Conservation (phyloP, 2,888 invertebrate species). For the Allygus modestus region DNA sequence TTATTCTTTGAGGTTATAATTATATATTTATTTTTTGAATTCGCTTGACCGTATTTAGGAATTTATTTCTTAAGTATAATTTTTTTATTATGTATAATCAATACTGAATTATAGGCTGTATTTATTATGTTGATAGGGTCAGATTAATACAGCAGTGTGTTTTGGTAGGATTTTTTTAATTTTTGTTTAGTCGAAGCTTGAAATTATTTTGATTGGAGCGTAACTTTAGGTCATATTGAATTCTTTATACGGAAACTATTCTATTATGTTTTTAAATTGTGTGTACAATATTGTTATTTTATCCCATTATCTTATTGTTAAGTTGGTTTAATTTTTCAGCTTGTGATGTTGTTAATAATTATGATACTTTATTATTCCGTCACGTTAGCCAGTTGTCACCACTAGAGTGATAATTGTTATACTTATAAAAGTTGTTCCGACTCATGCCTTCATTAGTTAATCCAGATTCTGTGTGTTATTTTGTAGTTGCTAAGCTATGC, state of each 20-base stretch:
- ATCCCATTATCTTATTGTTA: not conserved
- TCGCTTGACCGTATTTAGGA: not conserved
- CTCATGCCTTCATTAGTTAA: slow-evolving; percentile 21
- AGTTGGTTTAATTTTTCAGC: not conserved
- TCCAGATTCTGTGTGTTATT: not conserved
- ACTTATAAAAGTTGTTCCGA: not conserved
- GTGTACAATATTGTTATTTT: slow-evolving; percentile 8
- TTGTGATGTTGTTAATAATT: slow-evolving; percentile 20
- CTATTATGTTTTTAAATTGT: not conserved
- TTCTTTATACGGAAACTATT: not conserved
- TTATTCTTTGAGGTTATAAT: slow-evolving; percentile 4
- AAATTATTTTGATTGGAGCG: not conserved
- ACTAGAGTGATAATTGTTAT: not conserved
- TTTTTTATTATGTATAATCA: not conserved
- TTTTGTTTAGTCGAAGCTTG: not conserved
- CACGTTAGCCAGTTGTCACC: not conserved
- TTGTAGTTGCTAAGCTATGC: slow-evolving; percentile 21
- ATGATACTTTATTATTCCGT: slow-evolving; percentile 10
- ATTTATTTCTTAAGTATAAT: not conserved
- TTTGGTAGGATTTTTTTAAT: too few relatives aligned
- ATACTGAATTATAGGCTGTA: not conserved
- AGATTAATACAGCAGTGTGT: too few relatives aligned
- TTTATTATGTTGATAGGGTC: too few relatives aligned
- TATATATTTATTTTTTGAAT: not conserved
- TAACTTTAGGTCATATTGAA: not conserved